A percentile compares a stretch with the other conserved stretches of the same genome.
Evolutionary conservation across 1,140 invertebrate genomes (phyloP).

Genomic region (Macrobrachium nipponense): DNA sequence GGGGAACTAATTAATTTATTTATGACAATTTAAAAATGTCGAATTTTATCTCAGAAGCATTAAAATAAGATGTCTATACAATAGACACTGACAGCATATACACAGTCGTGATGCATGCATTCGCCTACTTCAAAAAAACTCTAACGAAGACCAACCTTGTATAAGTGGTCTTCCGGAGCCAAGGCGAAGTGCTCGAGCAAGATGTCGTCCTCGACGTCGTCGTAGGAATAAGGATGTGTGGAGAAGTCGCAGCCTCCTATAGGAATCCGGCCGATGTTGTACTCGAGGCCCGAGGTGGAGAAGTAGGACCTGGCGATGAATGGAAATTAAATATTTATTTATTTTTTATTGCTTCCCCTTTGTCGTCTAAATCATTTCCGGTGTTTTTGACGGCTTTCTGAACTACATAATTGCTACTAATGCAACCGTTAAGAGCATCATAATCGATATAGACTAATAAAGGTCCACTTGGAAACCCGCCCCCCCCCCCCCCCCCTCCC

Average conservation of each 20-base stretch:
- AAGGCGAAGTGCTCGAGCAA: constrained; percentile 53
- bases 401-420: no score
- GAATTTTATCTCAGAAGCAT: neutral
- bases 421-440: no score
- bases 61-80: neutral
- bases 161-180: constrained; percentile 53
- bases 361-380: neutral
- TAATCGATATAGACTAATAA: no score
- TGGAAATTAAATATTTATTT: neutral
- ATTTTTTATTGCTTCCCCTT: neutral
- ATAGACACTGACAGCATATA: neutral
- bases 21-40: neutral
- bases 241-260: constrained; percentile 90
- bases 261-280: constrained; percentile 81
- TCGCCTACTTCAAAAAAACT: neutral
- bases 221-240: constrained; percentile 77
- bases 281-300: constrained; percentile 74
- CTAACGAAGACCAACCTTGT: constrained; percentile 32
- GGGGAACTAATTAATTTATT: neutral
- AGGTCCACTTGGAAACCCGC: no score
- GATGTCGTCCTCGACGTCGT: constrained; percentile 70
- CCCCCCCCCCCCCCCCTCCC: no score
- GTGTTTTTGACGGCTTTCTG: no score
- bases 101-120: neutral
- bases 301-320: constrained; percentile 34